Conservation (phyloP, 2,888 invertebrate genomes). For the Drosophila kuntzei region DNA sequence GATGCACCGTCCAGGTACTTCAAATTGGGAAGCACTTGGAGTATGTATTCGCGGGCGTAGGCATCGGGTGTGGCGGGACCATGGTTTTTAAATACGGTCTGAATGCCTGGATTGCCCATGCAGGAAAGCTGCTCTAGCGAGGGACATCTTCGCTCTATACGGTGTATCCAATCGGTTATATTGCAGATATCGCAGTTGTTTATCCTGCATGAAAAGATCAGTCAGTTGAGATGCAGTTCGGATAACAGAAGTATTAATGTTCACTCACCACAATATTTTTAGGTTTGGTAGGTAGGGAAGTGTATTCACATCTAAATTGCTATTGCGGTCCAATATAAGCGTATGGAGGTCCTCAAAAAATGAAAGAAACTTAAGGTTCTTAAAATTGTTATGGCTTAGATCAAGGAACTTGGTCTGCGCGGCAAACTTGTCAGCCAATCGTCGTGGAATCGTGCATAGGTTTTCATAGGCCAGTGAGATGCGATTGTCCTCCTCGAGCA, state of each 20-base stretch:
- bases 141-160: conserved; percentile 90
- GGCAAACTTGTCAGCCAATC: conserved; percentile 88
- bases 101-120: conserved; percentile 92
- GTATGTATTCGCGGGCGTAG: conserved; percentile 76
- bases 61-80: conserved; percentile 83
- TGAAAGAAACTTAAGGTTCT: conserved; percentile 90
- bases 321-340: conserved; percentile 93
- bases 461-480: conserved; percentile 90
- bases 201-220: conserved; percentile 85
- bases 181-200: conserved; percentile 89
- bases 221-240: no score
- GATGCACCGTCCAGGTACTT: conserved; percentile 80
- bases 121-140: conserved; percentile 90
- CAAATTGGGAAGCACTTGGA: conserved; percentile 74
- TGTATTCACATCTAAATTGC: conserved; percentile 89
- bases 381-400: conserved; percentile 91
- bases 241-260: neutral
- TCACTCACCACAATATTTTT: conserved; percentile 90
- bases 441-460: conserved; percentile 88
- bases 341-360: conserved; percentile 91
- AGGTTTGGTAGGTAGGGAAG: conserved; percentile 91
- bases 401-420: conserved; percentile 89
- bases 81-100: conserved; percentile 87
- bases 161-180: conserved; percentile 90
- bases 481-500: conserved; percentile 86